Conservation (phyloP, 2,113 vertebrate species). For the Hystrix cristata region DNA sequence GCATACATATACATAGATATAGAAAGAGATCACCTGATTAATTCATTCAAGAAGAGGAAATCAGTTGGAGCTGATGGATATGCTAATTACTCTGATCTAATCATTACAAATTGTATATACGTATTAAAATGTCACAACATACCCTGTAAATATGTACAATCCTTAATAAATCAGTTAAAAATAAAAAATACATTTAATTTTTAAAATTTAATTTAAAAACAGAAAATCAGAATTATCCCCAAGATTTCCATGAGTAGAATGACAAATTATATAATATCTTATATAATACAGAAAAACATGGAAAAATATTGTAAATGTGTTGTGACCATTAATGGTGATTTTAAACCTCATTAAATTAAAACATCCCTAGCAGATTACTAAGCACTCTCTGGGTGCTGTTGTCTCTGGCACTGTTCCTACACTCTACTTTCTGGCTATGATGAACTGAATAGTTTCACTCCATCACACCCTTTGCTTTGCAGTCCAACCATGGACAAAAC, state of each 20-base stretch:
- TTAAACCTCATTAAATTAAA: not conserved
- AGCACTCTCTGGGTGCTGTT: not conserved
- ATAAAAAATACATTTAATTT: not conserved
- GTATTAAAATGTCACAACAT: not conserved
- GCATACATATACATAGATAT: not conserved
- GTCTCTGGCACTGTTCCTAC: not conserved
- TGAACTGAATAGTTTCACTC: not conserved
- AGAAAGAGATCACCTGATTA: constrained; percentile 7
- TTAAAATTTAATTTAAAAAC: not conserved
- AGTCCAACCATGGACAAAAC: not conserved
- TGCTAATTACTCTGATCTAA: not conserved
- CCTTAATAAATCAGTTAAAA: not conserved
- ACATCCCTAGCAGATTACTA: not conserved
- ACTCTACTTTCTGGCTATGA: not conserved
- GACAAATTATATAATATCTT: not conserved
- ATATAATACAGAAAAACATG: constrained; percentile 14
- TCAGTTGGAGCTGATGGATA: not conserved
- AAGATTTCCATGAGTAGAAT: not conserved
- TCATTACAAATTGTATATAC: not conserved
- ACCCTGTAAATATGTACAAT: not conserved
- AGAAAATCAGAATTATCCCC: constrained; percentile 28
- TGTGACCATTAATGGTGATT: not conserved
- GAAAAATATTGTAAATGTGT: not conserved
- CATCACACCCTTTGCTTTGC: not conserved
- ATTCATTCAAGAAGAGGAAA: constrained; percentile 49